These are phyloP conservation scores for Rhizomys pruinosus DNA, from an alignment of 2,113 vertebrate genomes.

Conservation along the genomic window DNA sequence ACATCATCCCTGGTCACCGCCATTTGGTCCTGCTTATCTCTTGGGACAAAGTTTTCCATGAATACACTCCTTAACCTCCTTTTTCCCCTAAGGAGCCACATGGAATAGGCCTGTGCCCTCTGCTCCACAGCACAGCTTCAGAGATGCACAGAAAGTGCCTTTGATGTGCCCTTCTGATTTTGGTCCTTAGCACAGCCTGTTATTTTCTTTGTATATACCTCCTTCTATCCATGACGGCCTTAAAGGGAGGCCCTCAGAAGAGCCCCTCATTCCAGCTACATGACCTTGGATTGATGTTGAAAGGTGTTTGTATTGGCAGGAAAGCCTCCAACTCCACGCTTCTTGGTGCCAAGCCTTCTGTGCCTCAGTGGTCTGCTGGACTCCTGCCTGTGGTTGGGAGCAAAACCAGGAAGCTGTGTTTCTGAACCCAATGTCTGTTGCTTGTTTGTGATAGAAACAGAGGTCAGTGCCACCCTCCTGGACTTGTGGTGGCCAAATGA, in stretches of 20 bases:
- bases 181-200: neutral
- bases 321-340: neutral
- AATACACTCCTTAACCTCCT: neutral
- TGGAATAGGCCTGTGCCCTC: neutral
- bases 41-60: neutral
- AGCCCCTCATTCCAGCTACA: neutral
- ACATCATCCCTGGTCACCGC: neutral
- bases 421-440: neutral
- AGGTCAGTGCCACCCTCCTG: neutral
- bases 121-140: neutral
- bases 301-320: slow-evolving; percentile 11
- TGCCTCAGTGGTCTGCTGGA: slow-evolving; percentile 24
- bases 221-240: neutral
- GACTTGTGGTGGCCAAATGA: slow-evolving; percentile 7
- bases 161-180: neutral
- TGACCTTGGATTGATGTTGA: neutral
- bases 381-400: slow-evolving; percentile 10
- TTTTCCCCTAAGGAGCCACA: neutral
- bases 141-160: neutral
- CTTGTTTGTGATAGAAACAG: slow-evolving; percentile 28
- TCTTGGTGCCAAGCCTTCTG: neutral
- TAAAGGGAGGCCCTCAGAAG: neutral
- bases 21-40: neutral
- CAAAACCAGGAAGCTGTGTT: slow-evolving; percentile 18
- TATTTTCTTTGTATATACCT: neutral